Conservation (phyloP, 2,888 invertebrate genomes). For the Cephus rjabovi region DNA sequence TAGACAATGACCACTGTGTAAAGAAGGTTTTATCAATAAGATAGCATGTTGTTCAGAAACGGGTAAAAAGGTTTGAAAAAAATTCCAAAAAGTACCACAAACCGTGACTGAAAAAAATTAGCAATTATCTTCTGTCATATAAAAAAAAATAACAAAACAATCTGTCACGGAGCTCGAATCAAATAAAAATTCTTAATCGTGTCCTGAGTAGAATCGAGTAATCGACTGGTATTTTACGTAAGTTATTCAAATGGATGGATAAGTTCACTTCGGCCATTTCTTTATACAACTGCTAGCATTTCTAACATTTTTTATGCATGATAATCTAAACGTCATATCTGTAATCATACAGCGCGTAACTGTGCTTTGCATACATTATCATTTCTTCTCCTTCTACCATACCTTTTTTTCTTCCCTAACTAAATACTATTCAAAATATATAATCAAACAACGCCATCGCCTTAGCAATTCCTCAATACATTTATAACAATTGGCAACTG, state of each 20-base stretch:
- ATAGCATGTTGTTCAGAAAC: background rate
- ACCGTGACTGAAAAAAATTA: background rate
- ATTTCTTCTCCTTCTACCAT: background rate
- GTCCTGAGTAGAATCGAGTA: background rate
- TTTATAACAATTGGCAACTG: conserved; percentile 8
- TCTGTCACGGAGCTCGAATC: background rate
- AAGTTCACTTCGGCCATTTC: background rate
- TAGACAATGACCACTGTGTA: background rate
- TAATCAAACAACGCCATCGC: background rate
- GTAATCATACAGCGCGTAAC: background rate
- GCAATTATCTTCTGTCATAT: background rate
- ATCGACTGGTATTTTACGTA: background rate
- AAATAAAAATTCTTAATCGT: background rate
- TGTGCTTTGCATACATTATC: background rate
- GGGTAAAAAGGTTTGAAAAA: background rate
- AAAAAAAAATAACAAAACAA: background rate
- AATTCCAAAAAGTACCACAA: background rate
- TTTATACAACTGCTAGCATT: background rate
- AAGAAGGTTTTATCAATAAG: background rate
- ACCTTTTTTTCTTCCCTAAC: background rate
- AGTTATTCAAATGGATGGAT: background rate
- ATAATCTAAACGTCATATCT: background rate
- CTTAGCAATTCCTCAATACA: conserved; percentile 8
- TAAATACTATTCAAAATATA: background rate
- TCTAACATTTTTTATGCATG: background rate